These are phyloP conservation scores for Vanessa cardui DNA, from an alignment of 2,888 invertebrate species.

Conservation along the genomic window DNA sequence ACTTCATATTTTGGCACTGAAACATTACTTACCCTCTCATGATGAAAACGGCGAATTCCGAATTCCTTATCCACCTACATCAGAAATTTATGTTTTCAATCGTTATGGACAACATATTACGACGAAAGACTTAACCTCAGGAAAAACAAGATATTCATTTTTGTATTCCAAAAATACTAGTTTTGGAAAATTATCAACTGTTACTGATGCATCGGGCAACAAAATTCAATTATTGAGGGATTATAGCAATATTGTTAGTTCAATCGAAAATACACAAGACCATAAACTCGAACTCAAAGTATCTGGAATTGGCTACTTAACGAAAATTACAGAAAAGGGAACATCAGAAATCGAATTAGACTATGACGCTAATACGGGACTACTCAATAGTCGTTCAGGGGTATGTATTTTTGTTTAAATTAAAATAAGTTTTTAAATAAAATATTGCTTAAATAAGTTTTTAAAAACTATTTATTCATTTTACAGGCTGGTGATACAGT, in stretches of 20 bases:
- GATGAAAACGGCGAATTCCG: conserved; percentile 95
- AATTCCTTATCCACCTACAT: conserved; percentile 95
- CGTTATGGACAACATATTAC: conserved; percentile 97
- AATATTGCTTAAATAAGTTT: conserved; percentile 15
- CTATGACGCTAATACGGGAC: conserved; percentile 94
- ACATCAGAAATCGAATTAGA: conserved; percentile 94
- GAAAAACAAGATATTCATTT: conserved; percentile 96
- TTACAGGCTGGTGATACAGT: conserved; percentile 91
- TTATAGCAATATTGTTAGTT: conserved; percentile 95
- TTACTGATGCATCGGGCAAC: conserved; percentile 96
- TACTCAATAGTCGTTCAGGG: conserved; percentile 92
- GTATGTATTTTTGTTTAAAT: conserved; percentile 70
- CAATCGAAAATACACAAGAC: conserved; percentile 96
- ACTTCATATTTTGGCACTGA: conserved; percentile 91
- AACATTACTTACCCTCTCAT: conserved; percentile 93
- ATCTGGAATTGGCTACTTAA: conserved; percentile 95
- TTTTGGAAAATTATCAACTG: conserved; percentile 95
- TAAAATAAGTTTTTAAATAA: not conserved
- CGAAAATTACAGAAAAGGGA: conserved; percentile 94
- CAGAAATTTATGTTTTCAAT: conserved; percentile 97
- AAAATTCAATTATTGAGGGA: conserved; percentile 95
- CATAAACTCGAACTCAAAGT: conserved; percentile 96
- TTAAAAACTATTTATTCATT: conserved; percentile 31
- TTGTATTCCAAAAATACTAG: conserved; percentile 98
- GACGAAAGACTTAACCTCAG: conserved; percentile 97